Evolutionary conservation across 2,888 invertebrate genomes (phyloP), one percentile per base, ranked within the genome.

Genomic region (Erynnis tages): DNA sequence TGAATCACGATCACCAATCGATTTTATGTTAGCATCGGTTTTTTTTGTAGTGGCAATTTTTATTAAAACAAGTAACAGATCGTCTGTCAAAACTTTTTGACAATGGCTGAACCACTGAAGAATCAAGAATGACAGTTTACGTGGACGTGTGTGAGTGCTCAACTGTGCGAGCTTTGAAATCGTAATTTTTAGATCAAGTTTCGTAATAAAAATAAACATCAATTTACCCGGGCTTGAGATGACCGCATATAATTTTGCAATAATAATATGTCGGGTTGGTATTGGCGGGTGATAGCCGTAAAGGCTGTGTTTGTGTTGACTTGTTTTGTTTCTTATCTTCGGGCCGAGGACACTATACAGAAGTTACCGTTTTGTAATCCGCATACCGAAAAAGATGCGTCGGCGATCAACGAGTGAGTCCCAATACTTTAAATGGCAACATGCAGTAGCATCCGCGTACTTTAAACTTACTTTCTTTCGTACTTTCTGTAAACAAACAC

Each of bases 321-420:
- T 61, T 81, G 76, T 73, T 68, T 82, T 56, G 73, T 76, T 65
- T 77, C 76, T 66, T 79, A 75, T 72, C 65, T 84, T 58, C 69
- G 73, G 55, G 76, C 86, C 47, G 83, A 87, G 63, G 86, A 86
- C 71, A 75, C 72, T 53, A 69, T 89, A 53, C 79, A 80, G 65
- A 77, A 85, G 67, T 71, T 89, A 61, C 88, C 89, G 54, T 89
- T 84, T 66, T 89, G 88, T 65, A 86, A 89, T 73, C 89, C 88
- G 19, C 75, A 75, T 50, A 73, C 68, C 55, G 65, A 69, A 45
- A 76, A 76, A 54, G 78, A 79, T 59, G 68, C 67, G 46, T 65
- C 77, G 49, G 69, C 60, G 32, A 67, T 65, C 40, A 76, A 79
- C 54, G 89, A 89, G 88, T 89, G 65, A 82, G 89, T 83, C 2